Evolutionary conservation across 2,113 vertebrate genomes (phyloP).

Genomic region (Triplophysa rosa): DNA sequence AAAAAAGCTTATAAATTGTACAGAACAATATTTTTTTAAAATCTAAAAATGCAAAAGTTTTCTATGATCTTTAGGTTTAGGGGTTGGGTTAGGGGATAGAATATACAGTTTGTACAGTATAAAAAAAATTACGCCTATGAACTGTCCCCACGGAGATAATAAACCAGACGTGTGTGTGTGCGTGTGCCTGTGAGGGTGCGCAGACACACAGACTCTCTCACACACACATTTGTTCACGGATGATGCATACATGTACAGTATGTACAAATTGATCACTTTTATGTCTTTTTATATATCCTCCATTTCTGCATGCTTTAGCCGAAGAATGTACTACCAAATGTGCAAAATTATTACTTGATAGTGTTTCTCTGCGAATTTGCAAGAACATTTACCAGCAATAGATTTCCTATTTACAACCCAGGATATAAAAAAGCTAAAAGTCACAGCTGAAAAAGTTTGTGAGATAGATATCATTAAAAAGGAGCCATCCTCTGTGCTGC

Average conservation of each 20-base stretch:
- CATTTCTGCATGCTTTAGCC: constrained; percentile 6
- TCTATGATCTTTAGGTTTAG: no score
- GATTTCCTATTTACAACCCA: neutral
- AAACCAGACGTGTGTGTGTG: no score
- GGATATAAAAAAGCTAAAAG: neutral
- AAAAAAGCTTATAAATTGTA: no score
- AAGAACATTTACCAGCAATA: neutral
- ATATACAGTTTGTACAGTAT: no score
- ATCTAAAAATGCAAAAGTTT: no score
- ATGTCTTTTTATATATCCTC: neutral
- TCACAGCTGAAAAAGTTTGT: neutral
- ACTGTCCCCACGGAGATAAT: no score
- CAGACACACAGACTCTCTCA: constrained; percentile 24
- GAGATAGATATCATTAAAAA: neutral
- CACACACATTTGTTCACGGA: neutral
- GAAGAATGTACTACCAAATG: neutral
- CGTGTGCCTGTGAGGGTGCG: neutral
- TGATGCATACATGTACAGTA: neutral
- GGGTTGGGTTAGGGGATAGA: no score
- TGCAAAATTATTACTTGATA: neutral
- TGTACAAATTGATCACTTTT: neutral
- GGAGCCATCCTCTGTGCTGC: neutral
- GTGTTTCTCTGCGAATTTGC: neutral
- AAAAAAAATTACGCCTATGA: no score
- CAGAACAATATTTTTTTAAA: no score